phyloP scores from a whole-genome alignment of 2,888 invertebrate genomes.

The Polymixis flavicincta region DNA sequence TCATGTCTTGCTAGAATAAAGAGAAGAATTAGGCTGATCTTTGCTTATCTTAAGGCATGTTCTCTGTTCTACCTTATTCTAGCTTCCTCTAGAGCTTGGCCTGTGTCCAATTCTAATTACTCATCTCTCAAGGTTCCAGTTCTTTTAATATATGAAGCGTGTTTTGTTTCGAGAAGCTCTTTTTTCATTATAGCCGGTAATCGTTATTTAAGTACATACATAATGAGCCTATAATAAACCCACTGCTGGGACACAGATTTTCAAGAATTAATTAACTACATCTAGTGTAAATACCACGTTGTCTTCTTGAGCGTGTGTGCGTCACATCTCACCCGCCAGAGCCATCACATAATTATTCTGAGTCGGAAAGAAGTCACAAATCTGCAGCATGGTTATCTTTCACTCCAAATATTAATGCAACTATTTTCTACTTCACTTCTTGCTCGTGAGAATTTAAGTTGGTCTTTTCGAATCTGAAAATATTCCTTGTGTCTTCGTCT shows the following conservation, averaged over 20 bases:
- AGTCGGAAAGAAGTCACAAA: constrained; percentile 83
- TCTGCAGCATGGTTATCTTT: constrained; percentile 65
- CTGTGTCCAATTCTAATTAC: neutral
- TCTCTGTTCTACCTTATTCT: neutral
- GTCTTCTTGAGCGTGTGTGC: constrained; percentile 65
- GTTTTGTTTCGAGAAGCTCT: neutral
- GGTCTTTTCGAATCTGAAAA: too few species aligned
- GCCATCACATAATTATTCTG: constrained; percentile 82
- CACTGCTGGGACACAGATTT: too few species aligned
- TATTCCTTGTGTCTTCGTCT: neutral
- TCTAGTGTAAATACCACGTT: neutral
- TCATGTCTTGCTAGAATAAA: neutral
- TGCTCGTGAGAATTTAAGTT: too few species aligned
- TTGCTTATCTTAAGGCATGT: neutral
- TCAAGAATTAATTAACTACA: neutral
- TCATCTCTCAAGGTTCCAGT: neutral
- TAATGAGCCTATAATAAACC: too few species aligned
- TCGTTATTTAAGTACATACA: too few species aligned
- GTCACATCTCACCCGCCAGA: constrained; percentile 78
- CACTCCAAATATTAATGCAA: neutral
- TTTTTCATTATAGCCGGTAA: too few species aligned
- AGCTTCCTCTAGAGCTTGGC: neutral
- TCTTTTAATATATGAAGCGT: too few species aligned
- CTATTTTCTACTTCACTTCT: too few species aligned
- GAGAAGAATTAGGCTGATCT: neutral